These are phyloP conservation scores for Callosobruchus maculatus DNA, from an alignment of 2,888 invertebrate genomes.

Conservation along the genomic window DNA sequence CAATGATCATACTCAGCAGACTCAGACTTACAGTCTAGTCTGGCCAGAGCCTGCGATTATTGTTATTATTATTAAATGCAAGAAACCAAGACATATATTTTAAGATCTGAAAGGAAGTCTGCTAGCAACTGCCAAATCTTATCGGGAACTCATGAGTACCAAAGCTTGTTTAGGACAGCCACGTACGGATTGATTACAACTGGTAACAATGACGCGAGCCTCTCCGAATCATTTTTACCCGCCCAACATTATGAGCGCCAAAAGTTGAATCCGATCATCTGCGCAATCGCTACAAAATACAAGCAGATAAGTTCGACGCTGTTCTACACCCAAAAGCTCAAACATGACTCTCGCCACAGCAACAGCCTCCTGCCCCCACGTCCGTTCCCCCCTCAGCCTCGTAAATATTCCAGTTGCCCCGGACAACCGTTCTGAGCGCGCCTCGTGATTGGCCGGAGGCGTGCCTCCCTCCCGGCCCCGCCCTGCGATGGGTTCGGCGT, in stretches of 20 bases:
- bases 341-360: background rate
- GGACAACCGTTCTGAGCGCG: background rate
- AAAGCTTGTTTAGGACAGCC: too few species aligned
- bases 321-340: background rate
- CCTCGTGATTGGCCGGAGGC: background rate
- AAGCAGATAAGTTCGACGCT: background rate
- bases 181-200: too few species aligned
- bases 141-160: too few species aligned
- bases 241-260: background rate
- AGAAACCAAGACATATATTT: too few species aligned
- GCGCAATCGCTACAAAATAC: background rate
- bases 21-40: too few species aligned
- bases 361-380: background rate
- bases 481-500: background rate
- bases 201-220: too few species aligned
- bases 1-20: too few species aligned
- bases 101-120: too few species aligned
- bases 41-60: too few species aligned
- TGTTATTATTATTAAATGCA: too few species aligned
- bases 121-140: too few species aligned
- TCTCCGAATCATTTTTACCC: too few species aligned
- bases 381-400: background rate
- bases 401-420: background rate
- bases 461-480: background rate
- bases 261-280: background rate